Conservation (phyloP, 2,797 vertebrate species). For the Centropyge bicolor region DNA sequence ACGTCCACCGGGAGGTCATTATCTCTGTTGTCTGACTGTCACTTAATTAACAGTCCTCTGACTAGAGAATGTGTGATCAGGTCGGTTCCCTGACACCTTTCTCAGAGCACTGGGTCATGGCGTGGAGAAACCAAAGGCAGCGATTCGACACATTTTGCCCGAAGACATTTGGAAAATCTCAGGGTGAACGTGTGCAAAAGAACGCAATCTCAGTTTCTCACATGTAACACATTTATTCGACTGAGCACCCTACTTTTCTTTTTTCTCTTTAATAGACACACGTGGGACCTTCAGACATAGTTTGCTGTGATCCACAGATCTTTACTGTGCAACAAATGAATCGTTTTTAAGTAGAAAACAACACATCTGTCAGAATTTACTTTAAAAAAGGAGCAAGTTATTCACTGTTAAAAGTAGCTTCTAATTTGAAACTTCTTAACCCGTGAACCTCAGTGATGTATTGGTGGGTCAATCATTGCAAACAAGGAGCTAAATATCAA, state of each 20-base stretch:
- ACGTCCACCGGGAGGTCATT: constrained; percentile 76
- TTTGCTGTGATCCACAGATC: constrained; percentile 4
- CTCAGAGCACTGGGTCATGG: constrained; percentile 22
- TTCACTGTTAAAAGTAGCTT: not conserved
- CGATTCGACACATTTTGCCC: constrained; percentile 14
- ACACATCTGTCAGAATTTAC: not conserved
- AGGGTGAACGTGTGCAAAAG: not conserved
- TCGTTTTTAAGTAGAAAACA: not conserved
- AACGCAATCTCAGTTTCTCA: not conserved
- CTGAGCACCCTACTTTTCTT: not conserved
- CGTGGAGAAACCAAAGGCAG: not conserved
- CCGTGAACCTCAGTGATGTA: not conserved
- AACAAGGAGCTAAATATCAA: not conserved
- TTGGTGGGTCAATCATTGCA: not conserved
- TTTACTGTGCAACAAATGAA: constrained; percentile 4
- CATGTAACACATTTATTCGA: not conserved
- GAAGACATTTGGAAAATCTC: constrained; percentile 20
- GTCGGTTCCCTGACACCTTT: constrained; percentile 45
- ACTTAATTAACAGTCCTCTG: constrained; percentile 67
- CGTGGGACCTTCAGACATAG: constrained; percentile 22
- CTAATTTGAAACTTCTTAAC: not conserved
- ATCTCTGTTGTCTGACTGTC: constrained; percentile 70
- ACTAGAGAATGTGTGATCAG: constrained; percentile 51
- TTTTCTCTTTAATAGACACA: constrained; percentile 43
- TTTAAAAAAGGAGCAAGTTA: not conserved